These are phyloP conservation scores for Phymorhynchus buccinoides DNA, from an alignment of 1,140 invertebrate species.

Conservation along the genomic window DNA sequence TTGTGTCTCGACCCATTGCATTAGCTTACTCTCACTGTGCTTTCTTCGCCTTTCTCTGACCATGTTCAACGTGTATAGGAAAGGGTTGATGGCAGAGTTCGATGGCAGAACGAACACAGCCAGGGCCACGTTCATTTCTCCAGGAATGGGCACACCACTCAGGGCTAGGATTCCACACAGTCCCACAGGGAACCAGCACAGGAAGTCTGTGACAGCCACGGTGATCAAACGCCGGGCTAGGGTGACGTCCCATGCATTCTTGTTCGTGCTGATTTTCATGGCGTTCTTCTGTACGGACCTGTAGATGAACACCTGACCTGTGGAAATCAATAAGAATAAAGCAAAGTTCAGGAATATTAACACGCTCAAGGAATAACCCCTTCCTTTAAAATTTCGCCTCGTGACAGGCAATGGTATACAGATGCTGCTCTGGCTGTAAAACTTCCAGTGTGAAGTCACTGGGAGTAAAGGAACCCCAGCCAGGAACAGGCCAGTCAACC, in stretches of 20 bases:
- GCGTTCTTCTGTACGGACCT: not conserved
- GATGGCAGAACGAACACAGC: too few relatives aligned
- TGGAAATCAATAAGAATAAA: not conserved
- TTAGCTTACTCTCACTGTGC: too few relatives aligned
- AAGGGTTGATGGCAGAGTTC: too few relatives aligned
- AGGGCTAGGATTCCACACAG: too few relatives aligned
- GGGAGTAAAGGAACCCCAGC: not conserved
- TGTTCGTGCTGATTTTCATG: not conserved
- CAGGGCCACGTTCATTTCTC: too few relatives aligned
- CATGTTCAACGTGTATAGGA: too few relatives aligned
- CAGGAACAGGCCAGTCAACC: not conserved
- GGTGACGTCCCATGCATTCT: not conserved
- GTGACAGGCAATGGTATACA: not conserved
- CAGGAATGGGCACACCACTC: not conserved
- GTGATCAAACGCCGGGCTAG: too few relatives aligned
- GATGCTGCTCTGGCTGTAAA: conserved; percentile 9
- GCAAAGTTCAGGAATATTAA: not conserved
- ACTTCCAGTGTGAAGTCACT: not conserved
- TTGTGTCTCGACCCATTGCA: too few relatives aligned
- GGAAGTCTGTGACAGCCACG: too few relatives aligned
- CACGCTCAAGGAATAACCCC: not conserved
- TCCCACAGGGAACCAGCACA: too few relatives aligned
- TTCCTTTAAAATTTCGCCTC: not conserved
- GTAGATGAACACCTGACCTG: not conserved
- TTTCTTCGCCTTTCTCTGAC: too few relatives aligned